Percentiles rank a stretch among this genome's conserved stretches.
phyloP scores from a whole-genome alignment of 2,113 vertebrate species.

The Dascyllus trimaculatus region DNA sequence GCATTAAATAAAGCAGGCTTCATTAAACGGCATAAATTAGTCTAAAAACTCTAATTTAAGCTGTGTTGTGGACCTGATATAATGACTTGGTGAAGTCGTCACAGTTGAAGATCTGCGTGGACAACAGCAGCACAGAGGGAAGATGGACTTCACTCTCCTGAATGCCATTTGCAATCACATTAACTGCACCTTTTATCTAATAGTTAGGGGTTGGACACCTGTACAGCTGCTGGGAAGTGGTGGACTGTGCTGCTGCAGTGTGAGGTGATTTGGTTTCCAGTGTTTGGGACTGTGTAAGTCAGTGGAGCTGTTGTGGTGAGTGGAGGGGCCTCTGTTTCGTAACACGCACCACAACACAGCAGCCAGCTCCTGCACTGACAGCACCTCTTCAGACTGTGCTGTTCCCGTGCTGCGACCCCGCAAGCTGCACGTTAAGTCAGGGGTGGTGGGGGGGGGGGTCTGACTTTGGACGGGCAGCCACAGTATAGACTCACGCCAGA shows the following conservation, averaged over 20 bases:
- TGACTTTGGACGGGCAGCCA: not conserved
- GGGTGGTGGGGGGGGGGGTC: too few relatives aligned
- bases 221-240: not conserved
- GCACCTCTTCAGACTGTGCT: not conserved
- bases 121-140: too few relatives aligned
- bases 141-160: too few relatives aligned
- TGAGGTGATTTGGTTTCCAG: not conserved
- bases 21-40: not conserved
- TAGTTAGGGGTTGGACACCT: not conserved
- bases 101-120: too few relatives aligned
- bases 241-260: not conserved
- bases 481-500: not conserved
- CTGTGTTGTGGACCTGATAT: not conserved
- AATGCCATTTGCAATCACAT: too few relatives aligned
- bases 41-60: not conserved
- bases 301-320: constrained; percentile 12
- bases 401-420: constrained; percentile 1
- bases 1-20: not conserved
- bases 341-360: constrained; percentile 54
- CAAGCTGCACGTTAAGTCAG: not conserved
- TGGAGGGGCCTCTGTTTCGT: constrained; percentile 47
- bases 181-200: too few relatives aligned
- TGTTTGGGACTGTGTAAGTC: too few relatives aligned
- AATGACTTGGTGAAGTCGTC: too few relatives aligned
- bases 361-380: constrained; percentile 9